Conservation (phyloP, 2,888 invertebrate species). For the Molorchus minor region DNA sequence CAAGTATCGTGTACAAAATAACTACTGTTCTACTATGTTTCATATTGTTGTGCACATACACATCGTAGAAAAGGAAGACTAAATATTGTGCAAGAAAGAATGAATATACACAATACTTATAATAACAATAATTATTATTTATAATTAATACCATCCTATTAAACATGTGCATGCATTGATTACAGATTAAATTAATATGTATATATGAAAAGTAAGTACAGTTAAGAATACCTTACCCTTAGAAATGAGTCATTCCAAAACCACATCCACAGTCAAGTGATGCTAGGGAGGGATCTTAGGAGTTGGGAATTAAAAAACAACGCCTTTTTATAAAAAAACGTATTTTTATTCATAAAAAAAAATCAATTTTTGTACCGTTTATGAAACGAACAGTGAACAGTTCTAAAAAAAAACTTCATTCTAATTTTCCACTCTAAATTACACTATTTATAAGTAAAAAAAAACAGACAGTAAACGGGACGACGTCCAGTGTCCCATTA, state of each 20-base stretch:
- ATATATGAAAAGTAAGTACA: background rate
- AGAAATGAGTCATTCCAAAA: conserved; percentile 11
- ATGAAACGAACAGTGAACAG: conserved; percentile 40
- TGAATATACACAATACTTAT: no score
- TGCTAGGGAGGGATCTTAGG: background rate
- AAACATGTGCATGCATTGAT: background rate
- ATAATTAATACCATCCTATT: conserved; percentile 25
- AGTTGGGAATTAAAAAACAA: conserved; percentile 8
- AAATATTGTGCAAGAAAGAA: no score
- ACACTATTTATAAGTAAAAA: conserved; percentile 35
- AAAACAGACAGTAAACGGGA: conserved; percentile 46
- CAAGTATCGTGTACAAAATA: no score
- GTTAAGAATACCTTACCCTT: conserved; percentile 19
- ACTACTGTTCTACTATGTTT: no score
- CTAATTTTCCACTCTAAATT: conserved; percentile 37
- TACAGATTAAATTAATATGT: background rate
- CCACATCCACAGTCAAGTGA: conserved; percentile 7
- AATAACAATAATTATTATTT: conserved; percentile 15
- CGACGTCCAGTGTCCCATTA: conserved; percentile 44
- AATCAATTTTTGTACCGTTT: conserved; percentile 50
- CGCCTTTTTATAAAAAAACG: conserved; percentile 30
- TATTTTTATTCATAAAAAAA: conserved; percentile 43
- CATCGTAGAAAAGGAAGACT: no score
- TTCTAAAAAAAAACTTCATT: conserved; percentile 33
- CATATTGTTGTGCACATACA: no score